Conservation (phyloP, 2,113 vertebrate genomes). For the Vimba vimba region DNA sequence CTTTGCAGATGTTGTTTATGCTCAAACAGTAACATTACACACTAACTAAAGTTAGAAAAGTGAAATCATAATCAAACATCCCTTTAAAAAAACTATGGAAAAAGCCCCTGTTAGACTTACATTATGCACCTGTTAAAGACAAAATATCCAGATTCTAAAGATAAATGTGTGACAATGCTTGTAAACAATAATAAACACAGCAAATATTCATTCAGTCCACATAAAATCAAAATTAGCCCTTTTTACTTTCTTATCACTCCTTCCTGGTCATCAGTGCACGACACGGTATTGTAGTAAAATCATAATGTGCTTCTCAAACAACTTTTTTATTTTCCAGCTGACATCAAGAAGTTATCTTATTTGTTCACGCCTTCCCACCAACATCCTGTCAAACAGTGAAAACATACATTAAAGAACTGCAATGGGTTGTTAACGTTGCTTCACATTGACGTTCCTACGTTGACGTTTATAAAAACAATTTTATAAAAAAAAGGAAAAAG, state of each 20-base stretch:
- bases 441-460: not conserved
- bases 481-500: too few species aligned
- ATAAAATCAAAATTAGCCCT: not conserved
- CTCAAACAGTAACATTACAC: too few species aligned
- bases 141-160: not conserved
- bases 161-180: not conserved
- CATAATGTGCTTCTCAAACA: not conserved
- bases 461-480: not conserved
- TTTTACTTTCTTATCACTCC: not conserved
- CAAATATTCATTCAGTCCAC: not conserved
- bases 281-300: too few species aligned
- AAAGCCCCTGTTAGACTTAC: not conserved
- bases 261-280: not conserved
- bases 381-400: not conserved
- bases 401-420: not conserved
- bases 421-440: not conserved
- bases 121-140: not conserved
- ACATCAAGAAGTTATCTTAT: not conserved
- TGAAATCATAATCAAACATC: too few species aligned
- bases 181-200: not conserved
- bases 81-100: not conserved
- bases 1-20: too few species aligned
- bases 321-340: conserved; percentile 4
- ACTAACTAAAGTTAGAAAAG: too few species aligned
- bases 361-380: not conserved